Evolutionary conservation across 2,888 invertebrate genomes (phyloP).

Genomic region (Eubasilissa splendida): DNA sequence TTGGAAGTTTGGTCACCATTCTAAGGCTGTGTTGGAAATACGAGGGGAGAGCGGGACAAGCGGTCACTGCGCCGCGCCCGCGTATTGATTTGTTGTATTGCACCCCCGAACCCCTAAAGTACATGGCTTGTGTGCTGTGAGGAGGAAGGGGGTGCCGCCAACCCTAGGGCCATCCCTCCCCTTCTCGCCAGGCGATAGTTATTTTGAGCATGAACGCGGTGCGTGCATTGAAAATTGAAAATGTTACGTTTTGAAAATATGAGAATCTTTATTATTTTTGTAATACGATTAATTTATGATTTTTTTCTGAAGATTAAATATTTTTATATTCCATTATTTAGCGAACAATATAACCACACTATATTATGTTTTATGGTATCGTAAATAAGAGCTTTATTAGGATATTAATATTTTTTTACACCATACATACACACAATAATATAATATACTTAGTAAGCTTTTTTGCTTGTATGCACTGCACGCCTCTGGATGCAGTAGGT

Average conservation of each 20-base stretch:
- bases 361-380: too few relatives aligned
- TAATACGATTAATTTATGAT: too few relatives aligned
- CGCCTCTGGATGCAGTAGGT: too few relatives aligned
- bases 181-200: constrained; percentile 2
- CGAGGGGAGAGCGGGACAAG: constrained; percentile 63
- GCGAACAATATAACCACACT: too few relatives aligned
- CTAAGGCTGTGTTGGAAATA: constrained; percentile 32
- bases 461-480: too few relatives aligned
- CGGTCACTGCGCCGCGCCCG: constrained; percentile 75
- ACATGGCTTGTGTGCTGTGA: constrained; percentile 18
- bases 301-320: too few relatives aligned
- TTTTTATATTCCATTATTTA: too few relatives aligned
- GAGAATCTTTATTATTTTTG: neutral
- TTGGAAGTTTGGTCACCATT: neutral
- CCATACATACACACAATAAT: too few relatives aligned
- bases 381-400: too few relatives aligned
- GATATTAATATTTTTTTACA: too few relatives aligned
- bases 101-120: constrained; percentile 65
- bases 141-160: neutral
- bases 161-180: neutral
- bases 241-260: neutral
- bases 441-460: too few relatives aligned
- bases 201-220: constrained; percentile 11
- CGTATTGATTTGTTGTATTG: constrained; percentile 77
- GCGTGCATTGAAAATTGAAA: constrained; percentile 14